Evolutionary conservation across 2,797 vertebrate genomes (phyloP), one percentile per base, ranked within the genome.

Genomic region (Synanceia verrucosa): DNA sequence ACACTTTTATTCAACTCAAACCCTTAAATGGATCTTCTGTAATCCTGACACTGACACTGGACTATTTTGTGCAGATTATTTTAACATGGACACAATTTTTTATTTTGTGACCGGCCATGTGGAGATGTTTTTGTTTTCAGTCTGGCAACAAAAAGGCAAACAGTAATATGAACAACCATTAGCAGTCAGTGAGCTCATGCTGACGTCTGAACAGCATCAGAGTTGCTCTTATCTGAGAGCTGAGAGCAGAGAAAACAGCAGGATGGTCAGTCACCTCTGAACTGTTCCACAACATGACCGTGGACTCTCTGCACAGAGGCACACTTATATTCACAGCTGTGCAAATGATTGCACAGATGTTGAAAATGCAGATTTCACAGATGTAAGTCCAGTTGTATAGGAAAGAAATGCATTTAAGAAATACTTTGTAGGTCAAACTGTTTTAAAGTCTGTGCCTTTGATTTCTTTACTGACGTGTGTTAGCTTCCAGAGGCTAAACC

Each of bases 131-230:
- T 60, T n/a, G n/a, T n/a, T n/a, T 8, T 21, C 9, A 24, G 19
- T 55, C 6, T 71, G 46, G 37, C 48, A 70, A 31, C 26, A 41
- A 50, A 68, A 52, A 71, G 37, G 61, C 56, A 73, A 82, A 82
- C 76, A 82, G 48, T 79, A 64, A 72, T 53, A 37, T 48, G 28
- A 26, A 10, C 6, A 23, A n/a, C 6, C 9, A 39, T 37, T 37
- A 41, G 28, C 51, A 44, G 26, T 53, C 23, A 6, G 47, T 57
- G 21, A 66, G 44, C 31, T 9, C 33, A n/a, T 31, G 10, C 24
- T 82, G 79, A 81, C 66, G 48, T 84, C 57, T 3, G 1, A 53
- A 57, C 43, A 14, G 50, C 72, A 50, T 69, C 67, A 83, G 34
- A n/a, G n/a, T n/a, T n/a, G n/a, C n/a, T n/a, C 73, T 65, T 59